Conservation (phyloP, 2,797 vertebrate genomes). For the Helarctos malayanus region DNA sequence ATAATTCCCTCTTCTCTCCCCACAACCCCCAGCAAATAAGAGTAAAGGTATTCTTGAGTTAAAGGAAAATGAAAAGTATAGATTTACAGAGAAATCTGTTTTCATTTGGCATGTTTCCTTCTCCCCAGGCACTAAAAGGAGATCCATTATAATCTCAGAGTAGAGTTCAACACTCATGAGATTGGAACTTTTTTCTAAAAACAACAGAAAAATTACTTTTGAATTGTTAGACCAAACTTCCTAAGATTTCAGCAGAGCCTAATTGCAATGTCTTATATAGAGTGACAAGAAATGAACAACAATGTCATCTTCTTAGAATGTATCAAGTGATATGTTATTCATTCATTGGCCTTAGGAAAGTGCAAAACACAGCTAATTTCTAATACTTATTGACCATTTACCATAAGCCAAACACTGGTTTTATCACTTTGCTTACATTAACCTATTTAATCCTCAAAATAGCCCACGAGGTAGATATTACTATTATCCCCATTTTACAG, state of each 20-base stretch:
- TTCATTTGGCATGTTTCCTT: slow-evolving; percentile 71
- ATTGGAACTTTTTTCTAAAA: slow-evolving; percentile 69
- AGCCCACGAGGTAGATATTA: background rate
- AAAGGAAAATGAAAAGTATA: slow-evolving; percentile 75
- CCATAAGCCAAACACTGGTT: background rate
- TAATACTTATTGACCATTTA: background rate
- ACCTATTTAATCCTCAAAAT: slow-evolving; percentile 24
- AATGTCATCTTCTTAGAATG: background rate
- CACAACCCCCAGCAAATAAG: slow-evolving; percentile 44
- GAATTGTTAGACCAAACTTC: slow-evolving; percentile 31
- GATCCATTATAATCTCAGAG: slow-evolving; percentile 71
- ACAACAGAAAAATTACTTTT: slow-evolving; percentile 64
- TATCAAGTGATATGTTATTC: background rate
- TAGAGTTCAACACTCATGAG: slow-evolving; percentile 58
- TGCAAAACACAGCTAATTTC: background rate
- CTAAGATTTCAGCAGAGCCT: slow-evolving; percentile 50
- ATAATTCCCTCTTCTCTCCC: slow-evolving; percentile 51
- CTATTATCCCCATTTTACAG: background rate
- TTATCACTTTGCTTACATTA: slow-evolving; percentile 1
- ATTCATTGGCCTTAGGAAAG: background rate
- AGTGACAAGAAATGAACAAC: slow-evolving; percentile 26
- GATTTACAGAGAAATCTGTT: slow-evolving; percentile 76
- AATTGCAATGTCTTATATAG: slow-evolving; percentile 21
- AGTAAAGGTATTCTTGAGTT: slow-evolving; percentile 65
- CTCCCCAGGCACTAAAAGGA: slow-evolving; percentile 50